Evolutionary conservation across 2,113 vertebrate genomes (phyloP), one percentile per base, ranked within the genome.

Genomic region (Peucedramus taeniatus): DNA sequence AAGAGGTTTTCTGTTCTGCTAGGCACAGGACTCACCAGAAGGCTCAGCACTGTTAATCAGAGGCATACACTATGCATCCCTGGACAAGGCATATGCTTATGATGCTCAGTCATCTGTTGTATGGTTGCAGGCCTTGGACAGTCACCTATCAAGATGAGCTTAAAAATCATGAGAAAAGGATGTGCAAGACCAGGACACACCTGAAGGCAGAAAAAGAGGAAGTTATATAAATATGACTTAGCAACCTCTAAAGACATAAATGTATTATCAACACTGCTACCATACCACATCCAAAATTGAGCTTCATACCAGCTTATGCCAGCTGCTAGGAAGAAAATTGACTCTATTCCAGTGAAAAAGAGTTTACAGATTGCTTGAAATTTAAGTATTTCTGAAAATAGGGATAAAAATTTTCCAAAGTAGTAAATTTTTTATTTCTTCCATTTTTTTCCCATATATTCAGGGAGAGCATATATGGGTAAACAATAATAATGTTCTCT

Each of bases 191-290:
- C 24, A 70, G 19, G 54, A 30, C 5, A 42, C 6, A 42, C 15
- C 12, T 50, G 20, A 50, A 30, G 54, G 24, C 15, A 50, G 30
- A 35, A 35, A 83, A 51, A 35, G 24, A 30, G 60, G 15, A 60
- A 42, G 20, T 60, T 0, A 0, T 42, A 10, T 28, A 40, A 40
- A 69, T n/a, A 42, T 0, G 0, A 50, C 15, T 60, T 50, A 50
- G 45, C 15, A 51, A 30, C 15, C 12, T 15, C 24, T 60, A 12
- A 30, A 50, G 60, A 30, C 42, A 30, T 17, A n/a, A 39, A 8
- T 56, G 20, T 47, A 16, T 50, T 59, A n/a, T 28, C 35, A 50
- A 49, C 19, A n/a, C 19, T 59, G 19, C 7, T 40, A 50, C 35
- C 44, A 23, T 50, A 30, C 24, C 30, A 15, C 18, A 50, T 28